These are phyloP conservation scores for Manis pentadactyla DNA, from an alignment of 2,797 vertebrate genomes.

Conservation along the genomic window DNA sequence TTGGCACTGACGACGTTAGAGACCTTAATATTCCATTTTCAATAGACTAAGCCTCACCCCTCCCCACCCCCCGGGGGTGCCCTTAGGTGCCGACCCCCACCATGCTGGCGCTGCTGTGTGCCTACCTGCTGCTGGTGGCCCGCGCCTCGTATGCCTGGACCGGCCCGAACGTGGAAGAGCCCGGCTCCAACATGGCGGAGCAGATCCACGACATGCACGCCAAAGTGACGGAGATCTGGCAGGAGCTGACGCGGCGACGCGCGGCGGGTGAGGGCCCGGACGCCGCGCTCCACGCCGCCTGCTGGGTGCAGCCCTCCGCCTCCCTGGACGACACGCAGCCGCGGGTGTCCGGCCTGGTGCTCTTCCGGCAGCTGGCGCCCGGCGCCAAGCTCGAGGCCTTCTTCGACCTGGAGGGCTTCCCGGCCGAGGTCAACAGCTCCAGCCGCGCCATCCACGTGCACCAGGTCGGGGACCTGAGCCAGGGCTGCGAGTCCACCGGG, in stretches of 20 bases:
- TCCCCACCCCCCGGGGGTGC: not conserved
- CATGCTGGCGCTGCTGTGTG: constrained; percentile 83
- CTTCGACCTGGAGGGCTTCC: constrained; percentile 91
- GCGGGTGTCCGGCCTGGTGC: constrained; percentile 89
- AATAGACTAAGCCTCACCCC: not conserved
- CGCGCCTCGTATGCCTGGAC: not conserved
- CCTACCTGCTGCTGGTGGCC: constrained; percentile 70
- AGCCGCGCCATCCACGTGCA: constrained; percentile 94
- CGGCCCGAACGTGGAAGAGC: constrained; percentile 65
- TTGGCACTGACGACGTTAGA: too few species aligned
- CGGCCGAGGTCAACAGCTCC: constrained; percentile 64
- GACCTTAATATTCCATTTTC: too few species aligned
- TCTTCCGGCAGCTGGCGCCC: constrained; percentile 91
- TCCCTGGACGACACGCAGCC: constrained; percentile 86
- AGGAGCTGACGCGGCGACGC: constrained; percentile 76
- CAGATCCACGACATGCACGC: constrained; percentile 82
- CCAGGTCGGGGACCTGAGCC: constrained; percentile 92
- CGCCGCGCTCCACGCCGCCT: constrained; percentile 75
- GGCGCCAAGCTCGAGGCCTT: constrained; percentile 87
- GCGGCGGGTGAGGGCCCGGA: not conserved
- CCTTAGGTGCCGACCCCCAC: constrained; percentile 64
- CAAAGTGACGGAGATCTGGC: constrained; percentile 89
- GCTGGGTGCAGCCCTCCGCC: constrained; percentile 90
- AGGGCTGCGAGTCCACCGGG: constrained; percentile 91
- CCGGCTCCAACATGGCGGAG: not conserved